Percentiles rank a stretch among this genome's conserved stretches.
Evolutionary conservation across 1,140 invertebrate genomes (phyloP).

Genomic region (Ridgeia piscesae): DNA sequence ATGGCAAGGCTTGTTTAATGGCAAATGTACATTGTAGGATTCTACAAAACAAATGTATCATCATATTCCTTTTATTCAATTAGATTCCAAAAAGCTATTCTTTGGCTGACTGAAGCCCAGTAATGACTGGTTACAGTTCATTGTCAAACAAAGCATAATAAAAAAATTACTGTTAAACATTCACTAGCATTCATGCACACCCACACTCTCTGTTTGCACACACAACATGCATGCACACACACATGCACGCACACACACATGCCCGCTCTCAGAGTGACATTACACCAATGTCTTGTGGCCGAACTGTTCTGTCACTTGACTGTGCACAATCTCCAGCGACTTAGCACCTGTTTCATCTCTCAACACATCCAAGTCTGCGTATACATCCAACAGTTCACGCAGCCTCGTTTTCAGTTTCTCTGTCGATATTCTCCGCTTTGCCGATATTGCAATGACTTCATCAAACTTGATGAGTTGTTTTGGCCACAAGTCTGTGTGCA

Average conservation of each 20-base stretch:
- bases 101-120: neutral
- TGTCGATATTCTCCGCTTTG: slow-evolving; percentile 40
- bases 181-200: neutral
- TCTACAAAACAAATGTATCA: neutral
- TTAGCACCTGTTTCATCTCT: neutral
- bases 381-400: slow-evolving; percentile 43
- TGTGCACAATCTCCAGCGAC: neutral
- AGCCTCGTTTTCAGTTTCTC: slow-evolving; percentile 43
- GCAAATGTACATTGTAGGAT: too few relatives aligned
- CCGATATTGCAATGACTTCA: slow-evolving; percentile 56
- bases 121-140: neutral
- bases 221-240: neutral
- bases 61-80: neutral
- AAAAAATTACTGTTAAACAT: too few relatives aligned
- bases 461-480: slow-evolving; percentile 71
- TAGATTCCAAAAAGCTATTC: neutral
- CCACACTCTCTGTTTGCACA: too few relatives aligned
- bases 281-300: neutral
- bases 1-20: too few relatives aligned
- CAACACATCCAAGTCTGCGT: slow-evolving; percentile 33
- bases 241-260: too few relatives aligned
- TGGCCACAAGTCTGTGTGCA: slow-evolving; percentile 70
- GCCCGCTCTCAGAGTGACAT: too few relatives aligned
- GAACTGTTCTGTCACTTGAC: slow-evolving; percentile 2
- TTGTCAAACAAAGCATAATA: slow-evolving; percentile 7